Evolutionary conservation across 1,140 invertebrate genomes (phyloP).

Genomic region (Pseudomyrmex dendroicus): DNA sequence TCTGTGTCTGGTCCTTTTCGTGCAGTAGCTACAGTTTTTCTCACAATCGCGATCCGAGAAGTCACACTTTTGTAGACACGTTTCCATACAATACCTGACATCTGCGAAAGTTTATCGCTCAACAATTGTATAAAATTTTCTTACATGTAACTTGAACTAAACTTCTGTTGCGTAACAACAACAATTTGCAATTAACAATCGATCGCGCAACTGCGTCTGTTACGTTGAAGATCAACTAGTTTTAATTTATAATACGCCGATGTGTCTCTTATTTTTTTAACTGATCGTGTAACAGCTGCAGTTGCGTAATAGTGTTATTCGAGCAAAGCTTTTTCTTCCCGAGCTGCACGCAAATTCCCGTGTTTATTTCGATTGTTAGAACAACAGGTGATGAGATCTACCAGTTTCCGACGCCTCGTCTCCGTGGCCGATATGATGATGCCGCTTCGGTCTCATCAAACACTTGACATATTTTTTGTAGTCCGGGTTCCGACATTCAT

Average conservation of each 20-base stretch:
- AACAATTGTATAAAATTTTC: background rate
- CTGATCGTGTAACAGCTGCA: slow-evolving; percentile 21
- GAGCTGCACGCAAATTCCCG: slow-evolving; percentile 22
- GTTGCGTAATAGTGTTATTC: slow-evolving; percentile 33
- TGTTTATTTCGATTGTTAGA: slow-evolving; percentile 37
- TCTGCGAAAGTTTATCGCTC: slow-evolving; percentile 57
- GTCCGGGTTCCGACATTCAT: slow-evolving; percentile 78
- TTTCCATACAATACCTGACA: slow-evolving; percentile 35
- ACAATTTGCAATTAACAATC: slow-evolving; percentile 10
- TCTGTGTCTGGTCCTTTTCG: slow-evolving; percentile 65
- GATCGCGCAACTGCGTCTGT: slow-evolving; percentile 32
- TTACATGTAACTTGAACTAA: background rate
- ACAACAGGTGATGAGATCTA: slow-evolving; percentile 45
- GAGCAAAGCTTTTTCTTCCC: background rate
- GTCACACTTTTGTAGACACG: slow-evolving; percentile 76
- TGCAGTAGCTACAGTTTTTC: slow-evolving; percentile 54
- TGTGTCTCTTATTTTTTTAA: background rate
- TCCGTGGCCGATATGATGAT: slow-evolving; percentile 62
- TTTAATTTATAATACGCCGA: slow-evolving; percentile 41
- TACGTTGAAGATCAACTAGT: slow-evolving; percentile 14
- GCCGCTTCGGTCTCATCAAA: slow-evolving; percentile 79
- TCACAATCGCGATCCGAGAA: slow-evolving; percentile 59
- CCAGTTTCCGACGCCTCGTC: slow-evolving; percentile 44
- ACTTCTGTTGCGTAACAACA: background rate
- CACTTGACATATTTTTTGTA: slow-evolving; percentile 82